Evolutionary conservation across 1,140 invertebrate genomes (phyloP), one percentile per base, ranked within the genome.

Genomic region (Drosophila prosaltans): DNA sequence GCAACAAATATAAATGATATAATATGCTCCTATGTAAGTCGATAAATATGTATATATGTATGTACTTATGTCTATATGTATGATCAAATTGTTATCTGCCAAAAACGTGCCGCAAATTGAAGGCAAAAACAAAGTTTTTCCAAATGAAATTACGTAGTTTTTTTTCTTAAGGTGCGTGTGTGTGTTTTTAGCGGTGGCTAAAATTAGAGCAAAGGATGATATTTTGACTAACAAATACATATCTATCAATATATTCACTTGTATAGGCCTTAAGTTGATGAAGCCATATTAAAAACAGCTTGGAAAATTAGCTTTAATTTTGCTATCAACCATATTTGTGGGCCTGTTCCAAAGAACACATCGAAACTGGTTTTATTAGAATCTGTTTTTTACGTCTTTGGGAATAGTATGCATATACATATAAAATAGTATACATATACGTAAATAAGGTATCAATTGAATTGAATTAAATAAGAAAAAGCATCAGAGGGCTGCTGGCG

Each of bases 111-210:
- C 55, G 60, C 36, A 48, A 51, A 28, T 63, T 63, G 30, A 57
- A 32, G 36, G 21, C 16, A 10, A 40, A 59, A 59, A 40, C 16
- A 10, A 69, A 76, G 69, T 16, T 69, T 76, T 69, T 76, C 65
- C 74, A 76, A 75, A 77, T 57, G 32, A 51, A 77, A 72, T 65
- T 77, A 63, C 75, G 75, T 64, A 69, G 63, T 40, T 66, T 60
- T 63, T 77, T 62, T 60, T 63, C 75, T 39, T 65, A 43, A 39
- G 39, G 41, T 8, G 30, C 63, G 16, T 7, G 30, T 32, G 66
- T 45, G 41, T 70, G 32, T 63, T 63, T 58, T 51, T 70, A 36
- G 57, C 16, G 40, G 39, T 78, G 60, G 58, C 76, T 78, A 78
- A 78, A 78, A 72, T 78, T 78, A 78, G 75, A 60, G 69, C 16